Conservation (phyloP, 2,888 invertebrate genomes). For the Nomada lathburiana region DNA sequence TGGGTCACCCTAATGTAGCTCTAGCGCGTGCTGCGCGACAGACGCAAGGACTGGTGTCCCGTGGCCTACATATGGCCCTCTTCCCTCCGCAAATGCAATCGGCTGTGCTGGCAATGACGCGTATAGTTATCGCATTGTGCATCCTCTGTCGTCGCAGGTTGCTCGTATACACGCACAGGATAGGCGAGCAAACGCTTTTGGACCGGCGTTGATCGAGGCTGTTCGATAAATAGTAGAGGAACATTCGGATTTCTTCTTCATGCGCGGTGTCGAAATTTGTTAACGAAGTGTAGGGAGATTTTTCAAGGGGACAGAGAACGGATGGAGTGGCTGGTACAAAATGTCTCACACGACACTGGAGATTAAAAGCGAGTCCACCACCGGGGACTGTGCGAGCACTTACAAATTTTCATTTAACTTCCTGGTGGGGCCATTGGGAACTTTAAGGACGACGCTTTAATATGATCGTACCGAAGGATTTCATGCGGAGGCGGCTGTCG, state of each 20-base stretch:
- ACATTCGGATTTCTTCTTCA: no score
- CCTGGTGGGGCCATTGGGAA: slow-evolving; percentile 36
- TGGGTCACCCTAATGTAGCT: slow-evolving; percentile 55
- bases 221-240: no score
- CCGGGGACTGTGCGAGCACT: slow-evolving; percentile 27
- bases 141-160: not conserved
- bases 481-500: slow-evolving; percentile 20
- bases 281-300: not conserved
- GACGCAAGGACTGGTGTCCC: slow-evolving; percentile 61
- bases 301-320: no score
- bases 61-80: slow-evolving; percentile 63
- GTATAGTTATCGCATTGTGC: slow-evolving; percentile 41
- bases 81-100: slow-evolving; percentile 58
- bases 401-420: slow-evolving; percentile 68
- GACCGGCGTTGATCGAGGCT: no score
- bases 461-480: slow-evolving; percentile 55
- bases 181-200: not conserved
- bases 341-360: slow-evolving; percentile 26
- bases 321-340: not conserved
- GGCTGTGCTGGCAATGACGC: slow-evolving; percentile 41
- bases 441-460: slow-evolving; percentile 60
- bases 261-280: not conserved
- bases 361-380: slow-evolving; percentile 22
- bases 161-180: not conserved
- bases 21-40: slow-evolving; percentile 36